Percentiles rank a stretch among this genome's conserved stretches.
These are phyloP conservation scores for Hecatera dysodea DNA, from an alignment of 2,888 invertebrate genomes.

Conservation along the genomic window DNA sequence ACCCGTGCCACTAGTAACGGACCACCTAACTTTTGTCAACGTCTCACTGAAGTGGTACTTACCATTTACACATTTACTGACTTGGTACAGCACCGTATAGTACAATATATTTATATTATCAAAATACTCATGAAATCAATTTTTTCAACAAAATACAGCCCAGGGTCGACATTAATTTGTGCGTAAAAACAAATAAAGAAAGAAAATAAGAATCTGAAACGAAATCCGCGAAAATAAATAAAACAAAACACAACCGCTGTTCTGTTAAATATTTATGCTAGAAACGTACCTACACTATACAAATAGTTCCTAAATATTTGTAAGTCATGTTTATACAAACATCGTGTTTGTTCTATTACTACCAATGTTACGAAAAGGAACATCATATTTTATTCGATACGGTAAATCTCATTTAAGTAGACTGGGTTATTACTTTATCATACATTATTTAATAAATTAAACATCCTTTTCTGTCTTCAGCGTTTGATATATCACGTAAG, in stretches of 20 bases:
- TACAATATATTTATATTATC: background rate
- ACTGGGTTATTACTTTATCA: background rate
- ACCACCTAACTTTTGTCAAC: constrained; percentile 50
- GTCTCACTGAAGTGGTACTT: constrained; percentile 29
- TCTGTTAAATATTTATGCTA: constrained; percentile 39
- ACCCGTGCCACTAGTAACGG: constrained; percentile 11
- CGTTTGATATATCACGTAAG: background rate
- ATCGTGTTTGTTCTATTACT: constrained; percentile 37
- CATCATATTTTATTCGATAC: background rate
- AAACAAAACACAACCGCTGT: constrained; percentile 35
- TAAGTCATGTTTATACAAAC: constrained; percentile 30
- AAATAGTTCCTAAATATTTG: constrained; percentile 50
- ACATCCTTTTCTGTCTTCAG: background rate
- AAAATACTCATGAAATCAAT: no score
- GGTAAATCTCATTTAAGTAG: no score
- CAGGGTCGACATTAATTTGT: background rate
- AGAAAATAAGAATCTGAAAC: constrained; percentile 10
- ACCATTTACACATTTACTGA: constrained; percentile 26
- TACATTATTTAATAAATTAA: no score
- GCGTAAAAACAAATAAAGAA: constrained; percentile 3
- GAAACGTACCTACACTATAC: constrained; percentile 26
- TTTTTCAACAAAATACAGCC: background rate
- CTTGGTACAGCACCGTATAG: background rate
- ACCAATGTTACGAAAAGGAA: constrained; percentile 19
- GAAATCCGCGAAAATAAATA: constrained; percentile 30